phyloP scores from a whole-genome alignment of 2,113 vertebrate genomes.

The Syrmaticus mikado region DNA sequence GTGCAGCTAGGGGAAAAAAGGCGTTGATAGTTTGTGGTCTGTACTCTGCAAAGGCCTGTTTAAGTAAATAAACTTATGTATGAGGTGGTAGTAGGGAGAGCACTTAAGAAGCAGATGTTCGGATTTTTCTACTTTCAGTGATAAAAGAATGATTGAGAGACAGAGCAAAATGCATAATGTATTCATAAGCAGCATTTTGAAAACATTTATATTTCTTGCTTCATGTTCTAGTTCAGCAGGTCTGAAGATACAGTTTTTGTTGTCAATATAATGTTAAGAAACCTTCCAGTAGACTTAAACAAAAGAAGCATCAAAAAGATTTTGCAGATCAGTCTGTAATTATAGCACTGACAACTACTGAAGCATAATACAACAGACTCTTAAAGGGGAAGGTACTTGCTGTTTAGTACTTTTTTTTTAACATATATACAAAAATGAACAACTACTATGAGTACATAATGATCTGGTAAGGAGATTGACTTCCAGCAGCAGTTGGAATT shows the following conservation, averaged over 20 bases:
- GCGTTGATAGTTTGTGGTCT: background rate
- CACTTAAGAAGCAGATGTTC: background rate
- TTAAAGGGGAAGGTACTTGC: background rate
- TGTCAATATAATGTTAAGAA: background rate
- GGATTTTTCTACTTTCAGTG: background rate
- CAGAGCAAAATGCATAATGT: background rate
- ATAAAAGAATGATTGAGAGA: background rate
- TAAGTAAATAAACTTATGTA: background rate
- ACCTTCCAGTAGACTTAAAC: background rate
- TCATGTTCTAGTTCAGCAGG: background rate
- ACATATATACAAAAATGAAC: background rate
- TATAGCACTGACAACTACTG: background rate
- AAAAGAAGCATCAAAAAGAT: background rate
- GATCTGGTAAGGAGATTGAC: background rate
- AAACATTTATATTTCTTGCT: background rate
- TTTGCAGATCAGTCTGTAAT: background rate
- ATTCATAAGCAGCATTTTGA: background rate
- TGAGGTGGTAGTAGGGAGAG: background rate
- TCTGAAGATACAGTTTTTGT: background rate
- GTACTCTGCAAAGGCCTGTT: background rate
- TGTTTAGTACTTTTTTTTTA: background rate
- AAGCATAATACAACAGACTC: background rate
- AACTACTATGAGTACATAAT: background rate
- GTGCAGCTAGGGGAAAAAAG: rapidly evolving
- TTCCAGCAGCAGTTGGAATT: background rate